Percentiles rank a stretch among this genome's conserved stretches.
Conservation (phyloP, 2,888 invertebrate species). For the Leptopilina myrica region DNA sequence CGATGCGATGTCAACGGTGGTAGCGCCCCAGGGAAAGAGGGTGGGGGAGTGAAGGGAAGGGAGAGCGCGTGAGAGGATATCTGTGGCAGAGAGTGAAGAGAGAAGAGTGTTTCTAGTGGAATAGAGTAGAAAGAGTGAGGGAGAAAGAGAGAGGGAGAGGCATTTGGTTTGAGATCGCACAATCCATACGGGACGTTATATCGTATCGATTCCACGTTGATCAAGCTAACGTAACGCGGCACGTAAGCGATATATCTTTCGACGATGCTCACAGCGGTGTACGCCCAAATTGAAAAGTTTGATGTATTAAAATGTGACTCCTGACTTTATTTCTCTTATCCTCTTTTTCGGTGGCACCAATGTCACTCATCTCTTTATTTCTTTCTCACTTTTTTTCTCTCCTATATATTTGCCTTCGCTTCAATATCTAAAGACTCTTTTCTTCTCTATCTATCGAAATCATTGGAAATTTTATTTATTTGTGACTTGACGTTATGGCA, state of each 20-base stretch:
- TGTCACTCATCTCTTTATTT: background rate
- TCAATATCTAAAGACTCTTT: background rate
- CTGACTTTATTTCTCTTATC: background rate
- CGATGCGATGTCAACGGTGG: constrained; percentile 4
- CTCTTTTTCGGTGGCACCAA: constrained; percentile 5
- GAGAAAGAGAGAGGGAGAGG: constrained; percentile 42
- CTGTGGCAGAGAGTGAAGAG: no score
- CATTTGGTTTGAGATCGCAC: constrained; percentile 55
- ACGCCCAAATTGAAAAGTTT: constrained; percentile 71
- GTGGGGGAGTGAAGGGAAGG: constrained; percentile 38
- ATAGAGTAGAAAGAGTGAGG: no score
- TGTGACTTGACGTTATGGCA: no score
- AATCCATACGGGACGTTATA: constrained; percentile 52
- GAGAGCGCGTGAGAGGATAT: constrained; percentile 43
- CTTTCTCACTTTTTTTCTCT: background rate
- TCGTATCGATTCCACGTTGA: constrained; percentile 67
- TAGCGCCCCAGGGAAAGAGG: constrained; percentile 39
- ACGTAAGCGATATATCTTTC: constrained; percentile 71
- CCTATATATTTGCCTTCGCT: background rate
- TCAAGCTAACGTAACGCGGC: constrained; percentile 64
- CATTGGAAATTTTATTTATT: no score
- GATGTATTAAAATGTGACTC: constrained; percentile 70
- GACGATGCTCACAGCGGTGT: constrained; percentile 51
- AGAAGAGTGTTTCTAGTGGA: no score
- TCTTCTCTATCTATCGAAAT: no score